Percentiles rank a stretch among this genome's conserved stretches.
These are phyloP conservation scores for Budorcas taxicolor DNA, from an alignment of 2,113 vertebrate genomes.

Conservation along the genomic window DNA sequence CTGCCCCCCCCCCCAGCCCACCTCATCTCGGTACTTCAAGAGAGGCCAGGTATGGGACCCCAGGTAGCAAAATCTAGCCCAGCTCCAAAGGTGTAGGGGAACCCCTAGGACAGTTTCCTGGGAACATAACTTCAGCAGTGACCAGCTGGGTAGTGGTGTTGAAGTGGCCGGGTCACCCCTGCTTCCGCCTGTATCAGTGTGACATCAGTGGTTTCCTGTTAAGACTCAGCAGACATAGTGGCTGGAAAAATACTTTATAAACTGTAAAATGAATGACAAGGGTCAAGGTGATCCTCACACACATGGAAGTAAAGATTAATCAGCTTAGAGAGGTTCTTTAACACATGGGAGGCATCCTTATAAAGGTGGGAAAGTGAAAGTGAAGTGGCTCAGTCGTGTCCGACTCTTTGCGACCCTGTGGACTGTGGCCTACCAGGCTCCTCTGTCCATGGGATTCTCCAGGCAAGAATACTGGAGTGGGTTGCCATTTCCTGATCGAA, in stretches of 20 bases:
- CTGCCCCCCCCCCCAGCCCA: too few species aligned
- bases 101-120: background rate
- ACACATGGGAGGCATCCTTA: background rate
- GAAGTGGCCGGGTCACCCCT: too few species aligned
- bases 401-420: too few species aligned
- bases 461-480: too few species aligned
- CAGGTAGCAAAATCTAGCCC: background rate
- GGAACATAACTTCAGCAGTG: too few species aligned
- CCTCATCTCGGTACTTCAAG: too few species aligned
- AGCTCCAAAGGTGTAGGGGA: background rate
- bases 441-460: too few species aligned
- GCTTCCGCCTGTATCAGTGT: background rate
- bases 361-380: too few species aligned
- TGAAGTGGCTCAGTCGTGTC: too few species aligned
- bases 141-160: background rate
- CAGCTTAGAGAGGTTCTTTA: background rate
- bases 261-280: background rate
- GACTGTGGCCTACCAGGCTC: too few species aligned
- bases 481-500: too few species aligned
- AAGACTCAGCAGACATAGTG: background rate
- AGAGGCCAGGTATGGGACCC: too few species aligned
- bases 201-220: background rate
- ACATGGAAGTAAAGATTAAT: background rate
- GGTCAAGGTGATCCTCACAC: rapidly evolving
- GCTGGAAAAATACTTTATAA: background rate